A percentile compares a stretch with the other conserved stretches of the same genome.
phyloP scores from a whole-genome alignment of 2,797 vertebrate species.

The Coregonus sp. region DNA sequence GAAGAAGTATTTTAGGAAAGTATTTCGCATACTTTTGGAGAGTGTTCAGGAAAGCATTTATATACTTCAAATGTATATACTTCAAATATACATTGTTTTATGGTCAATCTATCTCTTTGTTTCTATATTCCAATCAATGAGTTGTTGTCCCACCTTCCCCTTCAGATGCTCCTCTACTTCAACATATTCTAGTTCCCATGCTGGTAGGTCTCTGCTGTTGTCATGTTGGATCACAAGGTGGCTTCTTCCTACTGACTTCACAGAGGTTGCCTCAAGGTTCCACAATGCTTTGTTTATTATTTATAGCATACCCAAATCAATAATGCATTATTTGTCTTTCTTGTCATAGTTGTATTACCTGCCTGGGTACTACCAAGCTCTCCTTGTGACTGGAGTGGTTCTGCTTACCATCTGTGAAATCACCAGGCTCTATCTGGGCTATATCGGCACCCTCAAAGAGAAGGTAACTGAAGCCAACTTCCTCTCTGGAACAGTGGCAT shows the following conservation, averaged over 20 bases:
- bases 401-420: conserved; percentile 76
- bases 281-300: not conserved
- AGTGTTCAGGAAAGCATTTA: conserved; percentile 3
- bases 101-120: not conserved
- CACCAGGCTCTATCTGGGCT: conserved; percentile 83
- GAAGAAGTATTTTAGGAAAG: no score
- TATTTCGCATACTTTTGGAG: no score
- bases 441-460: conserved; percentile 84
- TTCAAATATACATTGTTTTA: not conserved
- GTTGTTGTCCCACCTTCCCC: conserved; percentile 79
- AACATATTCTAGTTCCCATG: conserved; percentile 82
- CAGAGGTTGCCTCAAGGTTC: not conserved
- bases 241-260: not conserved
- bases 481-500: not conserved
- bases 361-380: conserved; percentile 81
- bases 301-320: not conserved
- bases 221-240: conserved; percentile 86
- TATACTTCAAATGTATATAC: not conserved
- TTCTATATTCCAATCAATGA: conserved; percentile 61
- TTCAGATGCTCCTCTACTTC: conserved; percentile 90
- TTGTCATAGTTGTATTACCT: conserved; percentile 74
- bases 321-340: not conserved
- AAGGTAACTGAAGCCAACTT: conserved; percentile 72
- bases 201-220: conserved; percentile 82
- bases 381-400: conserved; percentile 76